Base-by-base conservation (phyloP, 2,797 vertebrate species). In the Pagetopsis macropterus region DNA sequence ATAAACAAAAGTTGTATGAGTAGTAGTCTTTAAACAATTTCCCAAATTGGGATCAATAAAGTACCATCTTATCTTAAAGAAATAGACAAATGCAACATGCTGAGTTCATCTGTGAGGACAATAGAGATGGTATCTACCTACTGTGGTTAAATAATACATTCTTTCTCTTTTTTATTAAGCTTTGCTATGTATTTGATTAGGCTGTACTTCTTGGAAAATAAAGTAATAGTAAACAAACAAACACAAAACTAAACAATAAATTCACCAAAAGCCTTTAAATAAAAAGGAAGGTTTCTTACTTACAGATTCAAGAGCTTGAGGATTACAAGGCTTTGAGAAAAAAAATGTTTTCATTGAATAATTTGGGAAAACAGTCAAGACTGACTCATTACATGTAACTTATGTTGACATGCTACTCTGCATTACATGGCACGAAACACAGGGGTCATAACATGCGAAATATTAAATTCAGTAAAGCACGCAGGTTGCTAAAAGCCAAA, bases 381-480 rank as follows among this genome's bases (percentile, higher is more conserved):
- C 40, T 51, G 43, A 66, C 40, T 21, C 2, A 44, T 23, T 51
- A 44, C 14, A 59, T 58, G 27, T 13, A 14, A n/a, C 13, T 19
- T 49, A 1, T 52, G 66, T 46, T 69, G 14, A 48, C 11, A n/a
- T 63, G 31, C 31, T 66, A 52, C 49, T 76, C 33, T 78, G 46
- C 51, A 66, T 50, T 71, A 58, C 31, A 67, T 27, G 54, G 14
- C 56, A 80, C 49, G 67, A 72, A 74, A 72, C 17, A 65, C 61
- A 54, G 33, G 16, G 44, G 19, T 78, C 61, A 46, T 49, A 46
- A 70, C 71, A 74, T 46, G 65, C 33, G 82, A 62, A 73, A 27
- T 84, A 41, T 67, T 46, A 21, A 67, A 7, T 70, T 52, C 48
- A 65, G 68, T 37, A 65, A 17, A 44, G 40, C 16, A 62, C 54